Percentiles rank a stretch among this genome's conserved stretches.
Conservation (phyloP, 2,113 vertebrate species). For the Podarcis raffonei region DNA sequence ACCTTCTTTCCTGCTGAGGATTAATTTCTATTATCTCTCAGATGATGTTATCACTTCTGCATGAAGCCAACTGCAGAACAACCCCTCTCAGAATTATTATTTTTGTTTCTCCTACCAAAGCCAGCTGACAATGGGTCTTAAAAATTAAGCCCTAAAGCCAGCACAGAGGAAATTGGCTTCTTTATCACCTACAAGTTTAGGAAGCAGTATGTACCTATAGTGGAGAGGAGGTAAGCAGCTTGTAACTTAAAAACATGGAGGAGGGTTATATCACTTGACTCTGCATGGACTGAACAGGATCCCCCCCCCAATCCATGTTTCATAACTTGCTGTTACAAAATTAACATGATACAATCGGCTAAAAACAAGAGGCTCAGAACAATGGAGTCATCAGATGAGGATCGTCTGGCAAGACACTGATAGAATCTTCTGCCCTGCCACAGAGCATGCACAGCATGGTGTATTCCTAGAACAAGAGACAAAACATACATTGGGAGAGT, state of each 20-base stretch:
- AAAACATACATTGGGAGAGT: neutral
- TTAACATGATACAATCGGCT: neutral
- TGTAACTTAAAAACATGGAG: neutral
- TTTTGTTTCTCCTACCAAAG: neutral
- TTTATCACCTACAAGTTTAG: neutral
- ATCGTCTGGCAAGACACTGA: slow-evolving; percentile 94
- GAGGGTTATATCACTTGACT: neutral
- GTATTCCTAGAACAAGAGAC: slow-evolving; percentile 84
- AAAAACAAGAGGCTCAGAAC: slow-evolving; percentile 76
- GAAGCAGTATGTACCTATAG: neutral
- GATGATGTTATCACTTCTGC: neutral
- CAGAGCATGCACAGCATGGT: slow-evolving; percentile 97
- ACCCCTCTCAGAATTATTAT: neutral
- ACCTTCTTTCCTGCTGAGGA: neutral
- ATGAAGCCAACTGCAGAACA: neutral
- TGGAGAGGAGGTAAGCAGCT: neutral
- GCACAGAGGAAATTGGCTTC: neutral
- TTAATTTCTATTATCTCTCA: neutral
- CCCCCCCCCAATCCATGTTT: neutral
- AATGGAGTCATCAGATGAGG: slow-evolving; percentile 91
- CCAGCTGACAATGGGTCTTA: neutral
- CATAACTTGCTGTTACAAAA: fast-evolving
- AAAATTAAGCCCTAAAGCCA: neutral
- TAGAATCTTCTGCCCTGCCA: slow-evolving; percentile 93
- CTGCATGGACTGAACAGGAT: neutral